Evolutionary conservation across 2,113 vertebrate genomes (phyloP).

Genomic region (cattle (Bos taurus)): DNA sequence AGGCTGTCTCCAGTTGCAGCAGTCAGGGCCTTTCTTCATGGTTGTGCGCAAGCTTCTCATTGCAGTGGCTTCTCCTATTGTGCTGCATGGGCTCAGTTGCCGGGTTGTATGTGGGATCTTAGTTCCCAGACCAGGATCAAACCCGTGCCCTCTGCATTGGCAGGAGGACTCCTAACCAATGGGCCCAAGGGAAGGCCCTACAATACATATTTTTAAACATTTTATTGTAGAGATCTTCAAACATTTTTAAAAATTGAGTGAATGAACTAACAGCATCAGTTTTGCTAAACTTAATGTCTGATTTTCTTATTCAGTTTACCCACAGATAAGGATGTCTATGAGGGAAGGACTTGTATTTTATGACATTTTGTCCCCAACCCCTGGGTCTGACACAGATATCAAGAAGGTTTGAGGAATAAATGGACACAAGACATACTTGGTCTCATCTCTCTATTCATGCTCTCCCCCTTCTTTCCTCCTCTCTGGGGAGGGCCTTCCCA

Average conservation of each 20-base stretch:
- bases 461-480: not conserved
- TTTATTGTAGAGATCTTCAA: not conserved
- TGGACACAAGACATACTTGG: not conserved
- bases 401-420: not conserved
- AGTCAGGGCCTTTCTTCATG: not conserved
- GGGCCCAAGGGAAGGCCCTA: not conserved
- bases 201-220: not conserved
- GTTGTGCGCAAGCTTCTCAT: not conserved
- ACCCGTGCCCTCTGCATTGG: not conserved
- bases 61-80: not conserved
- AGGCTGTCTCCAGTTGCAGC: not conserved
- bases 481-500: not conserved
- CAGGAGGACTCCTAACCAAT: not conserved
- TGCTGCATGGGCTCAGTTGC: not conserved
- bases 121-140: not conserved
- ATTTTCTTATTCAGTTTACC: not conserved
- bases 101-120: not conserved
- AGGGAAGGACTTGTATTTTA: not conserved
- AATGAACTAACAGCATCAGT: not conserved
- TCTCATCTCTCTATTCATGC: not conserved
- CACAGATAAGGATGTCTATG: not conserved
- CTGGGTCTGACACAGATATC: not conserved
- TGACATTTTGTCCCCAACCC: not conserved
- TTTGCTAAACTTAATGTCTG: not conserved
- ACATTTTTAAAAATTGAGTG: not conserved